Evolutionary conservation across 2,888 invertebrate genomes (phyloP), one percentile per base, ranked within the genome.

Genomic region (Platycheirus albimanus): DNA sequence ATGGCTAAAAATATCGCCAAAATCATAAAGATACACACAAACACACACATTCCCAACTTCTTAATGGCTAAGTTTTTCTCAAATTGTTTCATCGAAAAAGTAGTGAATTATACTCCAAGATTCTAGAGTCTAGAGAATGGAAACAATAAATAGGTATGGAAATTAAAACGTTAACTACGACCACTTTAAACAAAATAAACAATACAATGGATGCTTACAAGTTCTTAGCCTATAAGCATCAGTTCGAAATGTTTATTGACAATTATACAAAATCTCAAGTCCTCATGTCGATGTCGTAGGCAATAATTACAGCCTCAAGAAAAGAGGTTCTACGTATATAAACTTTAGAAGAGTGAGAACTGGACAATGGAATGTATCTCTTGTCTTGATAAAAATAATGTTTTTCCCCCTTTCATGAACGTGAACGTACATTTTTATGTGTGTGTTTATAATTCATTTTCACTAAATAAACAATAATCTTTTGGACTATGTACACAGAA

Each of bases 401-500:
- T 56, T 47, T 41, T 69, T 70, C 54, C 52, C 61, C 67, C 15
- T 41, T 61, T 47, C 54, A 72, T 74, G n/a, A n/a, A n/a, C n/a
- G n/a, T 63, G 74, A 69, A 64, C n/a, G n/a, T n/a, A n/a, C n/a
- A n/a, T n/a, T n/a, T n/a, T n/a, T n/a, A 69, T 47, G 30, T 71
- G 45, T 71, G 70, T 81, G 81, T 81, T 81, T 81, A 76, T 81
- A 81, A 81, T 81, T 76, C 66, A 66, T 81, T 76, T 80, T 76
- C 51, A 54, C 54, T 76, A 76, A 81, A 76, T 81, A 81, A 81
- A 81, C 80, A 81, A 76, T 63, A 36, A 54, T 76, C 38, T 43
- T 45, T 43, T 45, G 36, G 56, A 36, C 15, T 61, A 36, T 81
- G 54, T 54, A 76, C 66, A 81, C 71, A 67, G 56, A 58, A 47